Evolutionary conservation across 2,888 invertebrate species (phyloP).

Genomic region (Brachyopa scutellaris): DNA sequence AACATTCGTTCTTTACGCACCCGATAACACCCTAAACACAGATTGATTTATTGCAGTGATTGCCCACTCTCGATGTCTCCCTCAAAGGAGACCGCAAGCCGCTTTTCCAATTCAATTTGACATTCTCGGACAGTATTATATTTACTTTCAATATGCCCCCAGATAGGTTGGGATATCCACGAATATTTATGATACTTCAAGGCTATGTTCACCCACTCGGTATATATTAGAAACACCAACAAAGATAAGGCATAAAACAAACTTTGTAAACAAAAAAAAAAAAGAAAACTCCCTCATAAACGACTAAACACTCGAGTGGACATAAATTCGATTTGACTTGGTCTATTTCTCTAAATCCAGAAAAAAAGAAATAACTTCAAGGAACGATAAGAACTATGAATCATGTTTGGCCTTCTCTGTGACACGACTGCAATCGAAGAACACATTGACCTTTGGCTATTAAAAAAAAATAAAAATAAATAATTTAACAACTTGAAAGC

Average conservation of each 20-base stretch:
- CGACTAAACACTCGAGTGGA: slow-evolving; percentile 2
- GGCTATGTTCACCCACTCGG: slow-evolving; percentile 17
- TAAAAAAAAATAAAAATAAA: no score
- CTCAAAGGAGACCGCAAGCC: slow-evolving; percentile 29
- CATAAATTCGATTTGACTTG: slow-evolving; percentile 45
- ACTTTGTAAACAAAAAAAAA: slow-evolving; percentile 45
- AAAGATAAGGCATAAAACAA: slow-evolving; percentile 43
- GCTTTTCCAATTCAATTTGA: slow-evolving; percentile 34
- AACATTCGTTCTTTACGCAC: neutral
- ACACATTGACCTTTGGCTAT: slow-evolving; percentile 57
- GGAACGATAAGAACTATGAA: slow-evolving; percentile 40
- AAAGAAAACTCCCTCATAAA: slow-evolving; percentile 14
- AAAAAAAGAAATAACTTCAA: neutral
- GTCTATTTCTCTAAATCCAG: slow-evolving; percentile 27
- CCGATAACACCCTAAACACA: slow-evolving; percentile 26
- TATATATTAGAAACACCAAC: slow-evolving; percentile 29
- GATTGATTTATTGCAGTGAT: slow-evolving; percentile 53
- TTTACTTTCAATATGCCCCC: slow-evolving; percentile 42
- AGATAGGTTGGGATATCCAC: slow-evolving; percentile 37
- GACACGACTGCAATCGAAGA: neutral
- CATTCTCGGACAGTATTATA: slow-evolving; percentile 27
- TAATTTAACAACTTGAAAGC: slow-evolving; percentile 42
- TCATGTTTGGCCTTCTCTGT: slow-evolving; percentile 1
- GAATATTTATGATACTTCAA: slow-evolving; percentile 56
- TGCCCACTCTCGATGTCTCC: neutral